Conservation (phyloP, 2,113 vertebrate species). For the Nerophis ophidion region DNA sequence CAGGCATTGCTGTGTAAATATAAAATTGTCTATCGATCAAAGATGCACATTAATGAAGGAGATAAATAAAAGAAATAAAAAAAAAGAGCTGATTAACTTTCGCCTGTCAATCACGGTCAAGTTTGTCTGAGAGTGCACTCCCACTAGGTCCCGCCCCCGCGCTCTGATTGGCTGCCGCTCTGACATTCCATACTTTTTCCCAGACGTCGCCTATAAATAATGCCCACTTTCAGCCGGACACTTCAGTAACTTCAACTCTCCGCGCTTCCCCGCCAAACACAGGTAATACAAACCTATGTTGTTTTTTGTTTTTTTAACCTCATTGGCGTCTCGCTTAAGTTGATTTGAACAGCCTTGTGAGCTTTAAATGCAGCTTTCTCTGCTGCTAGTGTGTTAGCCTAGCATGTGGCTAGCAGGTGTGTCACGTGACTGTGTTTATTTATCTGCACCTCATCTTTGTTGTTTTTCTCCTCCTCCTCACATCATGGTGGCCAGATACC, state of each 20-base stretch:
- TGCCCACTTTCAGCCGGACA: background rate
- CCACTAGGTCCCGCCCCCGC: constrained; percentile 23
- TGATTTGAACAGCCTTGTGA: background rate
- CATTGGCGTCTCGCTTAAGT: background rate
- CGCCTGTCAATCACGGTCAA: background rate
- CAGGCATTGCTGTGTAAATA: too few relatives aligned
- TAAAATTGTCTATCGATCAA: too few relatives aligned
- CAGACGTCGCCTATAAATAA: constrained; percentile 34
- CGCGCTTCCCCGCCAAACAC: background rate
- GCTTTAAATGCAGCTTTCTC: constrained; percentile 7
- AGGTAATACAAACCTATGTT: constrained; percentile 28
- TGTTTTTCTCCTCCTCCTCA: too few relatives aligned
- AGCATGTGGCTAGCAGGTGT: background rate
- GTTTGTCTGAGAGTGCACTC: background rate
- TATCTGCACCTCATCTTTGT: background rate
- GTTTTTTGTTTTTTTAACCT: too few relatives aligned
- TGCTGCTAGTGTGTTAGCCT: constrained; percentile 4
- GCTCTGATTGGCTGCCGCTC: constrained; percentile 40
- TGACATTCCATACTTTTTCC: constrained; percentile 7
- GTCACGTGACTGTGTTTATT: constrained; percentile 38
- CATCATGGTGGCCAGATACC: too few relatives aligned
- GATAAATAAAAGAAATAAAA: too few relatives aligned
- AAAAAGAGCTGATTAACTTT: background rate
- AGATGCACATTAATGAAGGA: too few relatives aligned
- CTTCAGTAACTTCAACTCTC: too few relatives aligned